These are phyloP conservation scores for Caenorhabditis virilis DNA, from an alignment of 2,888 invertebrate species.

Conservation along the genomic window DNA sequence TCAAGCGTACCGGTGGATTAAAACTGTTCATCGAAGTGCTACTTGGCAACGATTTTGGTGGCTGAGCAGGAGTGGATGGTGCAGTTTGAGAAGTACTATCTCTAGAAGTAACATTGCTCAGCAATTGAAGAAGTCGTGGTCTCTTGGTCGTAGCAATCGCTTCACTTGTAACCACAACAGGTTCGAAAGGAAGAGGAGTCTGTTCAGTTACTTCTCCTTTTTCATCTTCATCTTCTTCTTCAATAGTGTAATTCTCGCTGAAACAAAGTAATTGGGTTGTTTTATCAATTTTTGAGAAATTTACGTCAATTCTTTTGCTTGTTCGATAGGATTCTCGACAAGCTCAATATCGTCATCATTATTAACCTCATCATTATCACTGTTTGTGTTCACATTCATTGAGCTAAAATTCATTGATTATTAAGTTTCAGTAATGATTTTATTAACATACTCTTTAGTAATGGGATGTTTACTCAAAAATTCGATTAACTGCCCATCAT, in stretches of 20 bases:
- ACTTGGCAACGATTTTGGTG: slow-evolving; percentile 17
- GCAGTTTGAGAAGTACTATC: slow-evolving; percentile 34
- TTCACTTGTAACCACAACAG: slow-evolving; percentile 1
- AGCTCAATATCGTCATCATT: slow-evolving; percentile 36
- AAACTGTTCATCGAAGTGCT: slow-evolving; percentile 33
- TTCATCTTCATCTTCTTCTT: slow-evolving; percentile 37
- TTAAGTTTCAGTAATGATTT: no score
- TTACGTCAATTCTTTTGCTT: slow-evolving; percentile 27
- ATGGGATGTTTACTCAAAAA: slow-evolving; percentile 61
- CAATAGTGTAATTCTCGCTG: slow-evolving; percentile 37
- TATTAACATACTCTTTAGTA: slow-evolving; percentile 54
- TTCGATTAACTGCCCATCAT: slow-evolving; percentile 60
- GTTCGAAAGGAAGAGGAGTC: no score
- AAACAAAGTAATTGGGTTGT: background rate
- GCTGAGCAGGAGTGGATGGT: slow-evolving; percentile 28
- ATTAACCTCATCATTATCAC: slow-evolving; percentile 5
- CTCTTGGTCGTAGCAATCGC: slow-evolving; percentile 19
- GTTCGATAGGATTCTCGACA: slow-evolving; percentile 16
- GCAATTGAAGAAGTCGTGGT: slow-evolving; percentile 38
- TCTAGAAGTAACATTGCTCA: slow-evolving; percentile 29
- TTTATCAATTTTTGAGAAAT: background rate
- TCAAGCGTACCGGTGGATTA: slow-evolving; percentile 16
- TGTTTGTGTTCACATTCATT: no score
- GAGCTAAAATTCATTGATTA: no score
- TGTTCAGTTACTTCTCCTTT: background rate